Base-by-base conservation (phyloP, 2,797 vertebrate species). In the Clarias fuscus region DNA sequence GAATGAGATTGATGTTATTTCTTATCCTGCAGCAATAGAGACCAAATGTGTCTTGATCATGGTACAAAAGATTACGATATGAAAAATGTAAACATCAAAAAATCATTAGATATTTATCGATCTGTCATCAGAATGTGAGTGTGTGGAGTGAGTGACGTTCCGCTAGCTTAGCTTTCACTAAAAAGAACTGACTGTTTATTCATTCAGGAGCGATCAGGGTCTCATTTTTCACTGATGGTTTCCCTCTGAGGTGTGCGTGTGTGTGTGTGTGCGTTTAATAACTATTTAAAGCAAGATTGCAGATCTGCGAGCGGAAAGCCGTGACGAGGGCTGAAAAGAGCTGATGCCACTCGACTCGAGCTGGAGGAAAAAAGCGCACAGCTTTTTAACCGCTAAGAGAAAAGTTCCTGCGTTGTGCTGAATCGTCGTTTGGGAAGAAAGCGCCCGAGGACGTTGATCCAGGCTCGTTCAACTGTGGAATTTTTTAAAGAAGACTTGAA, bases 331-430 rank as follows among this genome's bases (percentile, higher is more conserved):
- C 64, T 87, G 62, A 88, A 89, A 90, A 89, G 85, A 89, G 84
- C 80, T 73, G 77, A 79, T 79, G 58, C 77, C 58, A 40, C 58
- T 62, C 30, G 18, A 77, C 75, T 77, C 56, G 30, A 58, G 53
- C 33, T 22, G 27, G n/a, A 30, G 27, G 5, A 5, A 59, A 59
- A 59, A 59, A 20, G 11, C 5, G 6, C 59, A n/a, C 13, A 1
- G 59, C 6, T 8, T 64, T 79, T 59, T 62, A 40, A 40, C 53
- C 33, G 33, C 77, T 64, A 1, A 7, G 1, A 79, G 77, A 64
- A 79, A 62, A 37, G 20, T 94, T 93, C 91, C 91, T 86, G 84
- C 27, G 18, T 59, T 88, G 83, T 89, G 84, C 89, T 90, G 91
- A 91, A 87, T 89, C 84, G 89, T 53, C 62, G 22, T 89, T 90